These are phyloP conservation scores for Fistularia commersonii DNA, from an alignment of 2,797 vertebrate genomes.

Conservation along the genomic window DNA sequence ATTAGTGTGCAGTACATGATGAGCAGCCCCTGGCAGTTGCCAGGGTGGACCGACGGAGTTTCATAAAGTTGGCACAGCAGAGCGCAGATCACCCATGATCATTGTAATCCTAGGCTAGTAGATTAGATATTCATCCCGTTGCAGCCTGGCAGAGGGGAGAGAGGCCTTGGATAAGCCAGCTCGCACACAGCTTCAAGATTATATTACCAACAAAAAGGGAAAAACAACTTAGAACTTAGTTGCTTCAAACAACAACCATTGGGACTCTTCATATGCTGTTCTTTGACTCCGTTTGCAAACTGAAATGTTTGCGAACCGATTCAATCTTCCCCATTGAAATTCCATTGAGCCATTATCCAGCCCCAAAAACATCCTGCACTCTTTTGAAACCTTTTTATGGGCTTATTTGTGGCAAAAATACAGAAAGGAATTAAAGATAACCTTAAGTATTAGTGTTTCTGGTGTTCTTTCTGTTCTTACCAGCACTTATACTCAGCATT, in stretches of 20 bases:
- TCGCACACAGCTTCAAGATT: constrained; percentile 16
- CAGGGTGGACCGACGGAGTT: constrained; percentile 38
- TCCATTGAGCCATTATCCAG: no score
- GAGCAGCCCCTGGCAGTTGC: constrained; percentile 28
- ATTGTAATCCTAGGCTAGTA: constrained; percentile 43
- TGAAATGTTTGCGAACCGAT: background rate
- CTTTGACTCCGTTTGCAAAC: no score
- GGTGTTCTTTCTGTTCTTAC: no score
- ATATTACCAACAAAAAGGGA: background rate
- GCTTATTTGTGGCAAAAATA: no score
- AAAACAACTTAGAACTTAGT: no score
- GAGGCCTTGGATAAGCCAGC: constrained; percentile 3
- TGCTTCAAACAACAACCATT: no score
- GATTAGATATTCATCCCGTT: constrained; percentile 44
- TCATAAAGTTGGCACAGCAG: constrained; percentile 30
- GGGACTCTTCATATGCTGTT: no score
- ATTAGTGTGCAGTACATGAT: constrained; percentile 15
- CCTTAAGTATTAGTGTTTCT: no score
- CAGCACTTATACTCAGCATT: no score
- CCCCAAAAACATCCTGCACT: no score
- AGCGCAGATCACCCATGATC: constrained; percentile 32
- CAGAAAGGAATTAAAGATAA: no score
- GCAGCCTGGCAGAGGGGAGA: constrained; percentile 6
- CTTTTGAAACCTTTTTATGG: no score
- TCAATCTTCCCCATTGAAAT: background rate